Conservation (phyloP, 2,888 invertebrate genomes). For the Phrixothrix hirtus region DNA sequence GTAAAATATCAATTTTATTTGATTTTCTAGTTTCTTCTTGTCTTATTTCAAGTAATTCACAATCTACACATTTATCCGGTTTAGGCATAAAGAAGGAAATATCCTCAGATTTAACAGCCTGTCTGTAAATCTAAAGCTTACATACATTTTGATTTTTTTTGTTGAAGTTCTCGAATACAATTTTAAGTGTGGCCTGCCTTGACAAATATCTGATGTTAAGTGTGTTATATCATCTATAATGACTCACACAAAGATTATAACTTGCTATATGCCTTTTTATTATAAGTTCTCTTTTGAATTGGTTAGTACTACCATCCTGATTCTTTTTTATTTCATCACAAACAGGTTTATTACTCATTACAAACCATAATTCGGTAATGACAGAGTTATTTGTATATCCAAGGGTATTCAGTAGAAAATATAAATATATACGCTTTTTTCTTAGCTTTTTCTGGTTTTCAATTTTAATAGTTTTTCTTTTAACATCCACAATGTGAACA, state of each 20-base stretch:
- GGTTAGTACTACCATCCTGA: not conserved
- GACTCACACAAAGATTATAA: too few relatives aligned
- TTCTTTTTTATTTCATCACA: slow-evolving; percentile 10
- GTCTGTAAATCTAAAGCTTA: slow-evolving; percentile 4
- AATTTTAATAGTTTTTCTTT: too few relatives aligned
- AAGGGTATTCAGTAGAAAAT: slow-evolving; percentile 19
- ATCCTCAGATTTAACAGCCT: not conserved
- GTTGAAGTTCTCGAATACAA: not conserved
- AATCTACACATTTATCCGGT: slow-evolving; percentile 16
- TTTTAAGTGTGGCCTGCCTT: not conserved
- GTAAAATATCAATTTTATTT: too few relatives aligned
- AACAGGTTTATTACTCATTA: slow-evolving; percentile 15
- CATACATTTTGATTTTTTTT: not conserved
- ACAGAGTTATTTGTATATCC: slow-evolving; percentile 28
- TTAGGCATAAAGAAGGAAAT: slow-evolving; percentile 22
- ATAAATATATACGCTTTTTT: too few relatives aligned
- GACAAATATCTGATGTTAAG: slow-evolving; percentile 4
- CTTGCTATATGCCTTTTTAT: not conserved
- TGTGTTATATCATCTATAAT: slow-evolving; percentile 1
- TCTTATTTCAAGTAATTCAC: not conserved
- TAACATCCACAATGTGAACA: too few relatives aligned
- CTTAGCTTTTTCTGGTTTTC: too few relatives aligned
- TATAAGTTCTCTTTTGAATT: not conserved
- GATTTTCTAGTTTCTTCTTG: too few relatives aligned
- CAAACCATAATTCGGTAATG: slow-evolving; percentile 22